Evolutionary conservation across 2,888 invertebrate species (phyloP).

Genomic region (Phorcus lineatus): DNA sequence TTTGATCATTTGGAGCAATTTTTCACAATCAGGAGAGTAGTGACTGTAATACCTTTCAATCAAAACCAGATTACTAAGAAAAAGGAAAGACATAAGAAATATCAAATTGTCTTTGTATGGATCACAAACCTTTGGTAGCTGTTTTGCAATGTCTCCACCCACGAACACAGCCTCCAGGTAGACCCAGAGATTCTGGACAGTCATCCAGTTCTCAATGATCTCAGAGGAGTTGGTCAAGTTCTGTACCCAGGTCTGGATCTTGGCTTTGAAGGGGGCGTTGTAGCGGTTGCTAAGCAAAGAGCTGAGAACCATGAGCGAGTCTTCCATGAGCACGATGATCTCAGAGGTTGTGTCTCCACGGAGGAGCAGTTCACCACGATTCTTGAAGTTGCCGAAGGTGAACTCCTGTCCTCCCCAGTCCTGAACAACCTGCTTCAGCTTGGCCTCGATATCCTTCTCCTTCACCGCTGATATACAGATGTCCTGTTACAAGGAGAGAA

Average conservation of each 20-base stretch:
- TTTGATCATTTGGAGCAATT: too few relatives aligned
- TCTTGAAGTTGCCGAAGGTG: slow-evolving; percentile 95
- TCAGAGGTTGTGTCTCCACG: slow-evolving; percentile 96
- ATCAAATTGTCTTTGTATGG: too few relatives aligned
- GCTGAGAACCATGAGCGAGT: slow-evolving; percentile 96
- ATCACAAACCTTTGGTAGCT: slow-evolving; percentile 82
- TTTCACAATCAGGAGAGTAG: too few relatives aligned
- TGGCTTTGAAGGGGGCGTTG: slow-evolving; percentile 96
- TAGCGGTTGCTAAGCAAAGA: slow-evolving; percentile 93
- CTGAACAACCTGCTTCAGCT: slow-evolving; percentile 93
- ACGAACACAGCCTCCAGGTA: slow-evolving; percentile 98
- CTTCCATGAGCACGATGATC: slow-evolving; percentile 94
- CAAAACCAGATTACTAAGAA: too few relatives aligned
- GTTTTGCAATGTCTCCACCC: slow-evolving; percentile 98
- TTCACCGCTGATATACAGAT: slow-evolving; percentile 98
- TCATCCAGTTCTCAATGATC: slow-evolving; percentile 94
- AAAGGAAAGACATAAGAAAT: too few relatives aligned
- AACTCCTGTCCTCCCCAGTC: slow-evolving; percentile 92
- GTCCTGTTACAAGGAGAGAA: slow-evolving; percentile 79
- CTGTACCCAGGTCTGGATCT: slow-evolving; percentile 95
- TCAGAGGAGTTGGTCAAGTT: slow-evolving; percentile 97
- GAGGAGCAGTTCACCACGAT: slow-evolving; percentile 91
- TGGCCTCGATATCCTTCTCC: slow-evolving; percentile 97
- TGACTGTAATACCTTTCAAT: too few relatives aligned
- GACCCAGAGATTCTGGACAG: slow-evolving; percentile 99